phyloP scores from a whole-genome alignment of 2,888 invertebrate species.

The Ypsolopha sequella region DNA sequence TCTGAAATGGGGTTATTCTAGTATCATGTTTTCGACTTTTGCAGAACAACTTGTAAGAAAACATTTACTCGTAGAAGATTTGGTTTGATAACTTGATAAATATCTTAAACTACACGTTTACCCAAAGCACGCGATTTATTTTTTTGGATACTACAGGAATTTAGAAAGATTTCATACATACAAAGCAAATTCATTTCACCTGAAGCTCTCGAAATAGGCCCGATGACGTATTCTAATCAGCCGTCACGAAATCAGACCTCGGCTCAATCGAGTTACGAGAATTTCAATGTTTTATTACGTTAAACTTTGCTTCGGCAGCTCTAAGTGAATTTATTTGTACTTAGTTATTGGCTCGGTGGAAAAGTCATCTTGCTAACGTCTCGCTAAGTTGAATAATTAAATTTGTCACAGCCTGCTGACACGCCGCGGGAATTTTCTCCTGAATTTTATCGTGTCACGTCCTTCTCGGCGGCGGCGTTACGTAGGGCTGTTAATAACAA shows the following conservation, averaged over 20 bases:
- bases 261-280: conserved; percentile 58
- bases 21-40: no score
- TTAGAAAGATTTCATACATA: neutral
- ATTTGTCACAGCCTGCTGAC: conserved; percentile 68
- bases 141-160: neutral
- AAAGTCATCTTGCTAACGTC: conserved; percentile 68
- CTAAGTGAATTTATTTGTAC: conserved; percentile 70
- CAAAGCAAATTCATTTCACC: neutral
- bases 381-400: conserved; percentile 69
- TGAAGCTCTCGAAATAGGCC: conserved; percentile 22
- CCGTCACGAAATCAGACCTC: conserved; percentile 46
- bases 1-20: no score
- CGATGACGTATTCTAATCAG: conserved; percentile 64
- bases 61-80: no score
- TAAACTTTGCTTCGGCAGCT: conserved; percentile 66
- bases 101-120: no score
- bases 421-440: conserved; percentile 60
- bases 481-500: no score
- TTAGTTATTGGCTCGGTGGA: conserved; percentile 63
- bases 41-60: no score
- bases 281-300: conserved; percentile 69
- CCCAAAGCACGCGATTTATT: neutral
- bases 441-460: conserved; percentile 58
- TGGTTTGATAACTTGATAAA: no score
- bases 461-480: conserved; percentile 6